Evolutionary conservation across 2,113 vertebrate species (phyloP).

Genomic region (Corynorhinus townsendii): DNA sequence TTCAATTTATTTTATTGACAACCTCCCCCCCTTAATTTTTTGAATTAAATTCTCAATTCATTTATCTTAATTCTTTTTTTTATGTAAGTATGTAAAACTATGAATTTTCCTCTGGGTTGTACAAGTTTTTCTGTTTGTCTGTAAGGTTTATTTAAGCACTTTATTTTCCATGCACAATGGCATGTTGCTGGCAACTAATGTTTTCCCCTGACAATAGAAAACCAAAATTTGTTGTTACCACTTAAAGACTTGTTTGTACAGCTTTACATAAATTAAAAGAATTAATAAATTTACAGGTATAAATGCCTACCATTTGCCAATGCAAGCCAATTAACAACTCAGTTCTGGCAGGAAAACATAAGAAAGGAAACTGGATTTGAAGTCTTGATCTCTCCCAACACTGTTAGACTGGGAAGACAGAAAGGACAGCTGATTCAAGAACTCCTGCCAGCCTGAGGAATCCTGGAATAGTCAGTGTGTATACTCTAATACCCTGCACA

Average conservation of each 20-base stretch:
- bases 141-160: background rate
- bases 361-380: background rate
- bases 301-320: background rate
- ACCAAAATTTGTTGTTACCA: background rate
- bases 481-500: constrained; percentile 71
- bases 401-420: constrained; percentile 25
- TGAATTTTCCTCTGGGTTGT: background rate
- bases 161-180: background rate
- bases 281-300: background rate
- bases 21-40: background rate
- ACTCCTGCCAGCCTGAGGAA: background rate
- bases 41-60: background rate
- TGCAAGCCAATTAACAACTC: background rate
- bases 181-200: background rate
- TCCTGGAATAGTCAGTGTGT: background rate
- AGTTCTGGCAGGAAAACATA: background rate
- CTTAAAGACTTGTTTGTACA: background rate
- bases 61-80: background rate
- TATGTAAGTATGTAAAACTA: background rate
- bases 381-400: background rate
- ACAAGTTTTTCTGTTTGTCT: background rate
- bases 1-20: background rate
- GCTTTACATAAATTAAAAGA: background rate
- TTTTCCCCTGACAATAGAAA: background rate
- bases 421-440: constrained; percentile 26